Evolutionary conservation across 1,140 invertebrate species (phyloP).

Genomic region (Tachypleus tridentatus): DNA sequence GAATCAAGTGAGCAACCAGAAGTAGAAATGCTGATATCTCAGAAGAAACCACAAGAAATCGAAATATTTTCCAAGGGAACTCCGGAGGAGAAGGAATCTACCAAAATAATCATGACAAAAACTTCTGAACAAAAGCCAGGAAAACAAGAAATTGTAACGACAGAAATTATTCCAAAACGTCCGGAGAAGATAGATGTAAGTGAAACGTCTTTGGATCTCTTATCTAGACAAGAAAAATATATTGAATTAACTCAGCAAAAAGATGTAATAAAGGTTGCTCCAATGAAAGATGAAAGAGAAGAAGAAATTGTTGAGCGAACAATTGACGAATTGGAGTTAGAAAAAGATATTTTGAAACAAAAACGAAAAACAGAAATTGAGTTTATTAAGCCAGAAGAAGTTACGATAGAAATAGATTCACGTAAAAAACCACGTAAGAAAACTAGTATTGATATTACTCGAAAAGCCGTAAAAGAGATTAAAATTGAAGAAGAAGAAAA

Average conservation of each 20-base stretch:
- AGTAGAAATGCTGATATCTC: neutral
- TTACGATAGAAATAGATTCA: too few species aligned
- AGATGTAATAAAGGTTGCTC: neutral
- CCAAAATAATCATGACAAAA: neutral
- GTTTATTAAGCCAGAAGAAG: too few species aligned
- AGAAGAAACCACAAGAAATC: neutral
- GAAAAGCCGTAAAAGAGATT: too few species aligned
- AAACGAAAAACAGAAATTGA: too few species aligned
- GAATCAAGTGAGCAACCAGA: neutral
- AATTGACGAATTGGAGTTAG: too few species aligned
- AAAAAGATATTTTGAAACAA: too few species aligned
- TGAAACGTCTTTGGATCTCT: too few species aligned
- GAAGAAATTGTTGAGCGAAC: constrained; percentile 8
- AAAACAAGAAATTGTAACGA: neutral
- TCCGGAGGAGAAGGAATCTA: neutral
- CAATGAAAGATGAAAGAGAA: constrained; percentile 1
- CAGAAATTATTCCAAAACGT: neutral
- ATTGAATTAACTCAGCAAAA: too few species aligned
- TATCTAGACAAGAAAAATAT: too few species aligned
- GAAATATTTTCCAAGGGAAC: neutral
- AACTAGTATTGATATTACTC: too few species aligned
- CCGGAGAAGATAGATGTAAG: neutral
- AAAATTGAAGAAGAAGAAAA: too few species aligned
- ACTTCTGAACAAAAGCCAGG: neutral
- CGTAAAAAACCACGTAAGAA: too few species aligned